A percentile compares a stretch with the other conserved stretches of the same genome.
Evolutionary conservation across 2,888 invertebrate genomes (phyloP).

Genomic region (Nephrotoma guestfalica): DNA sequence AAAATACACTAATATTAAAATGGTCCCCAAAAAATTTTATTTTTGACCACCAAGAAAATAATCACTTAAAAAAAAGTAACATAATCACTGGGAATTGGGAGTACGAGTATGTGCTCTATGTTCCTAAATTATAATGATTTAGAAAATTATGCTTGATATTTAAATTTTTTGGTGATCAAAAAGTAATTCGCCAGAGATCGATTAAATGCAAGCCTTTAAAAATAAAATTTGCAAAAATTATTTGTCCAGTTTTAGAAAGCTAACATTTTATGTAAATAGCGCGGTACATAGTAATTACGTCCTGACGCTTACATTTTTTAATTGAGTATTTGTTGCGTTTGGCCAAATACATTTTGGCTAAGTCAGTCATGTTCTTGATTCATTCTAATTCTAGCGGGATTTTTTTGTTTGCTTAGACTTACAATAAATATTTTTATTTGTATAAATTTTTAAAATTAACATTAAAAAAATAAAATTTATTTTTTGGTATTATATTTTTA

Average conservation of each 20-base stretch:
- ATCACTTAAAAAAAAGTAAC: neutral
- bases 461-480: neutral
- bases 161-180: neutral
- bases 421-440: neutral
- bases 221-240: neutral
- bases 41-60: neutral
- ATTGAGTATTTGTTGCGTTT: neutral
- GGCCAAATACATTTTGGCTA: neutral
- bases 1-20: neutral
- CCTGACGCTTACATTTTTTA: neutral
- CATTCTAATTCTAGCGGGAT: neutral
- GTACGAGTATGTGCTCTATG: too few species aligned
- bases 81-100: neutral
- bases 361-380: neutral
- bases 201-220: neutral
- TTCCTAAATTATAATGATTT: too few species aligned
- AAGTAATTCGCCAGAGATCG: neutral
- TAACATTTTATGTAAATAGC: neutral
- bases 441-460: neutral
- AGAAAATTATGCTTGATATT: too few species aligned
- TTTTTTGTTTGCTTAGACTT: neutral
- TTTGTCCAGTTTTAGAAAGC: neutral
- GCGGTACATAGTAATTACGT: neutral
- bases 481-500: neutral
- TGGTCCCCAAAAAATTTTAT: neutral